Conservation (phyloP, 2,888 invertebrate species). For the Apamea sordens region DNA sequence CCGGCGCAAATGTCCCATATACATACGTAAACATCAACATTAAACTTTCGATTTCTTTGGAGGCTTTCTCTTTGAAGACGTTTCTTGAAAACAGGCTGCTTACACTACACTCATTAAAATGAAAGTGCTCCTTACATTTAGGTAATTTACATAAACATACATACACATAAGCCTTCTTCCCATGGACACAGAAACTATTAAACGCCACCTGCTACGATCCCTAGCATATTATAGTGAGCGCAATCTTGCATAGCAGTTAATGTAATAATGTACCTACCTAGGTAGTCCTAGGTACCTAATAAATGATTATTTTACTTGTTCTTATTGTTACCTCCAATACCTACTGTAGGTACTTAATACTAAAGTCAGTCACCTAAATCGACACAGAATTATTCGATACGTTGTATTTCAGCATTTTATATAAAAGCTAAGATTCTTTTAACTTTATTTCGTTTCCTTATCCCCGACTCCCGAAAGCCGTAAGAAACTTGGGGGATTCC, state of each 20-base stretch:
- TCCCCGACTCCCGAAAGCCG: no score
- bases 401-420: not conserved
- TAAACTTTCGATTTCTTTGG: slow-evolving; percentile 70
- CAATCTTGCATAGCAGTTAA: not conserved
- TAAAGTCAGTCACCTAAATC: not conserved
- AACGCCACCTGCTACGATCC: not conserved
- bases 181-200: not conserved
- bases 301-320: not conserved
- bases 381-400: not conserved
- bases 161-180: not conserved
- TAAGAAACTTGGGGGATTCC: not conserved
- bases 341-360: not conserved
- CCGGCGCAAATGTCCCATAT: slow-evolving; percentile 50
- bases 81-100: slow-evolving; percentile 37
- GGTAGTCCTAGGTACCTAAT: not conserved
- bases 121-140: not conserved
- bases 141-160: not conserved
- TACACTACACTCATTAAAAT: not conserved
- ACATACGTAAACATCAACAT: slow-evolving; percentile 55
- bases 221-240: not conserved
- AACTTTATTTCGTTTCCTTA: not conserved
- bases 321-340: not conserved
- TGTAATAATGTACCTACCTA: not conserved
- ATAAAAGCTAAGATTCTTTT: not conserved
- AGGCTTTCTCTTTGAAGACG: slow-evolving; percentile 73